These are phyloP conservation scores for Cirrhinus mrigala DNA, from an alignment of 2,797 vertebrate species.

Conservation along the genomic window DNA sequence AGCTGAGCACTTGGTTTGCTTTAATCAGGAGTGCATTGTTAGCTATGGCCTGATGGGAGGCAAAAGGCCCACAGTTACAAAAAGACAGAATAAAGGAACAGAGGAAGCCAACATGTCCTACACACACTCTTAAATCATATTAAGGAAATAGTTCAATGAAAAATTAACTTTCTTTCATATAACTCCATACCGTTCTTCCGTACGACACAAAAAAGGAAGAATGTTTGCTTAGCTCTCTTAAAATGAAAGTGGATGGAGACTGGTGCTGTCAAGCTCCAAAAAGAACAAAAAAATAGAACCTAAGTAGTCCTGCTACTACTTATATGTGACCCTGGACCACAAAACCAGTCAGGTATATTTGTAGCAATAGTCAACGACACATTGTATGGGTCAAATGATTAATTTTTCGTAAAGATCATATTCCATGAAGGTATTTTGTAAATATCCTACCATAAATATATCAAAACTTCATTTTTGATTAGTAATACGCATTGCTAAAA, in stretches of 20 bases:
- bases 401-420: too few species aligned
- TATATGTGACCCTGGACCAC: neutral
- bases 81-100: slow-evolving; percentile 28
- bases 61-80: slow-evolving; percentile 28
- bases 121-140: slow-evolving; percentile 2
- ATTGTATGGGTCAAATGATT: too few species aligned
- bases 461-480: too few species aligned
- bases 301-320: neutral
- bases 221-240: neutral
- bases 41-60: slow-evolving; percentile 48
- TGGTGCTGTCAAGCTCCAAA: neutral
- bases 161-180: neutral
- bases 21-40: slow-evolving; percentile 62
- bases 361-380: too few species aligned
- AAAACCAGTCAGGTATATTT: too few species aligned
- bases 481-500: too few species aligned
- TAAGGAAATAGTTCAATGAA: neutral
- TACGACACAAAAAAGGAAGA: neutral
- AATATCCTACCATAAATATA: too few species aligned
- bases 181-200: neutral
- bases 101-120: slow-evolving; percentile 20
- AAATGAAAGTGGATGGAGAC: neutral
- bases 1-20: slow-evolving; percentile 56
- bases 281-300: neutral
- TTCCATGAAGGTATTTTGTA: too few species aligned